Evolutionary conservation across 1,140 invertebrate species (phyloP), one percentile per base, ranked within the genome.

Genomic region (Bathynomus jamesi): DNA sequence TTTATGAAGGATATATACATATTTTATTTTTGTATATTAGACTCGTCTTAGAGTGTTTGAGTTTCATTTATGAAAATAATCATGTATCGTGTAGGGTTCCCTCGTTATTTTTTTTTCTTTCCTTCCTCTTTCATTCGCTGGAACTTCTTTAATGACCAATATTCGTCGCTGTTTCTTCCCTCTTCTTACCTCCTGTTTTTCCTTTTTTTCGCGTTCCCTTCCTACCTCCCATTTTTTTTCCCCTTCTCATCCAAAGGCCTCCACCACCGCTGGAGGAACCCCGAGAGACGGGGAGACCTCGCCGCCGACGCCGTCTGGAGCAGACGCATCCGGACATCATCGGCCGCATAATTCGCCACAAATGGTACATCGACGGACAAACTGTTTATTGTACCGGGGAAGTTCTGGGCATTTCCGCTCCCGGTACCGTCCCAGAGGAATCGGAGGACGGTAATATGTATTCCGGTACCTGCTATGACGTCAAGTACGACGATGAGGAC

Each of bases 281-380:
- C 4, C 60, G 75, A 5, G 75, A 76, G 69, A 76, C 75, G 21
- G 72, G 75, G 11, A 63, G 75, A 13, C 75, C 72, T 0, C 46
- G 66, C 3, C 72, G 75, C 24, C 72, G 72, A 28, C 30, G 75
- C 8, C 69, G 75, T 13, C 61, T 76, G 69, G 75, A 76, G 32
- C 75, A 73, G 29, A 70, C 70, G 17, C 66, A 73, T 53, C 68
- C 75, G 13, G 75, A 76, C 61, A 46, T 76, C 40, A 71, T 73
- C 27, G 72, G 75, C 0, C 69, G 75, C 17, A 40, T 46, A 17
- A 73, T 76, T 32, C 71, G 75, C 29, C 75, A 76, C 71, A 76
- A 76, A 65, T 76, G 75, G 75, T 71, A 76, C 66, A 76, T 76
- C 28, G 75, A 76, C 31, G 75, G 75, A n/a, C 69, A 76, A 27